phyloP scores from a whole-genome alignment of 2,113 vertebrate species.

The Cebidichthys violaceus region DNA sequence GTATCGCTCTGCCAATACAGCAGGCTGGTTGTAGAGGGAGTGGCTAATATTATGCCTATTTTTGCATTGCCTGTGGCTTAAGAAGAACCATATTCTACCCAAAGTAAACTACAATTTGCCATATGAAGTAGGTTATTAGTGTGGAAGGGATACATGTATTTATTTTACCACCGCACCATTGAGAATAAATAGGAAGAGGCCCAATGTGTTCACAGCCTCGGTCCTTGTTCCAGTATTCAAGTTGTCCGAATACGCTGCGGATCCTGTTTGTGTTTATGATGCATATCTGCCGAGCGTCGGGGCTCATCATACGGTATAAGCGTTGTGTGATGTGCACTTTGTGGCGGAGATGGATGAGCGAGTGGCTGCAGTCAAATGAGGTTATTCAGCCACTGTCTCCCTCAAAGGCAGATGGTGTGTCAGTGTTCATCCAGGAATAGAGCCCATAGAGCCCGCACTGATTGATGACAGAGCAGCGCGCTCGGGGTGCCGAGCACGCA shows the following conservation, averaged over 20 bases:
- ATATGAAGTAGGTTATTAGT: conserved; percentile 14
- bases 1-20: not conserved
- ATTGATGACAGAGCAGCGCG: conserved; percentile 63
- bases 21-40: not conserved
- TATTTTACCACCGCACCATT: not conserved
- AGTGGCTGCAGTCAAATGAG: conserved; percentile 45
- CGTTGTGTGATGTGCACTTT: conserved; percentile 32
- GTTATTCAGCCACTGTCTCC: conserved; percentile 52
- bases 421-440: conserved; percentile 69
- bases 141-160: not conserved
- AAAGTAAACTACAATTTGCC: not conserved
- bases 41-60: not conserved
- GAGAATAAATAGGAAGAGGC: not conserved
- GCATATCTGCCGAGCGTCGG: conserved; percentile 12
- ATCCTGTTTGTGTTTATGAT: conserved; percentile 18
- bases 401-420: conserved; percentile 62
- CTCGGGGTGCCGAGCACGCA: conserved; percentile 42
- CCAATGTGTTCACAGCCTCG: not conserved
- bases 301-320: conserved; percentile 17
- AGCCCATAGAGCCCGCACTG: conserved; percentile 51
- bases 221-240: not conserved
- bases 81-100: not conserved
- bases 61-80: conserved; percentile 1
- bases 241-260: not conserved
- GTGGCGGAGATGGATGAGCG: conserved; percentile 21